Evolutionary conservation across 2,888 invertebrate species (phyloP).

Genomic region (Sphinx pinastri): DNA sequence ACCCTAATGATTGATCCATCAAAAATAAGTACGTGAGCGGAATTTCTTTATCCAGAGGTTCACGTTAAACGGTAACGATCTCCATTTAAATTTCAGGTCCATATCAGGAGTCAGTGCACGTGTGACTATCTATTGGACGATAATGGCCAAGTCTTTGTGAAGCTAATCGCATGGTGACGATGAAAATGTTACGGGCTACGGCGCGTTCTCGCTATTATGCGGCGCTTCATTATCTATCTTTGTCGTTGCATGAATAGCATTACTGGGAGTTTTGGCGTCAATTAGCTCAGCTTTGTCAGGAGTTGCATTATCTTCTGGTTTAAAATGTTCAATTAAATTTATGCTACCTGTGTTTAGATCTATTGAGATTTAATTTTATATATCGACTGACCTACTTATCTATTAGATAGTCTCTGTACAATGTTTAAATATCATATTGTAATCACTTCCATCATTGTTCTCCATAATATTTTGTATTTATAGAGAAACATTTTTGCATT

Average conservation of each 20-base stretch:
- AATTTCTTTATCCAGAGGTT: constrained; percentile 10
- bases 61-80: constrained; percentile 30
- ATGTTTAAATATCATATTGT: too few relatives aligned
- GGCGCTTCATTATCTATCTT: not conserved
- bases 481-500: not conserved
- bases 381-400: too few relatives aligned
- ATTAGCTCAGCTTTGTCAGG: too few relatives aligned
- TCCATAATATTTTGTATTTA: not conserved
- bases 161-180: constrained; percentile 6
- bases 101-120: constrained; percentile 35
- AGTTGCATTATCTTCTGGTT: too few relatives aligned
- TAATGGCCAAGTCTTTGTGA: constrained; percentile 28
- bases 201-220: not conserved
- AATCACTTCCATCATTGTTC: too few relatives aligned
- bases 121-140: constrained; percentile 35
- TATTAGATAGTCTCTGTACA: too few relatives aligned
- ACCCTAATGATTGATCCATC: constrained; percentile 23
- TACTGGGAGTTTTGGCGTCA: too few relatives aligned
- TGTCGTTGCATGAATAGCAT: not conserved
- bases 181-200: not conserved
- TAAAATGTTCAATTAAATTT: too few relatives aligned
- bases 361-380: too few relatives aligned
- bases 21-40: constrained; percentile 22
- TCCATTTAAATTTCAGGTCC: constrained; percentile 38
- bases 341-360: too few relatives aligned